Conservation (phyloP, 2,113 vertebrate genomes). For the human (Homo sapiens) region GRCh38 chr6:62981001-62981500, state of each 20-base stretch:
- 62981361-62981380: not conserved
- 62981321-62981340: not conserved
- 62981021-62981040: not conserved
- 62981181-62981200: not conserved
- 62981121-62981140: not conserved
- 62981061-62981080: not conserved
- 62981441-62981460: not conserved
- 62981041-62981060: not conserved
- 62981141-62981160: not conserved
- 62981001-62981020: not conserved
- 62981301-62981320: not conserved
- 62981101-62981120: not conserved
- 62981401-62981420: not conserved
- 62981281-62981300: not conserved
- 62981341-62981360: not conserved
- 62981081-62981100: not conserved
- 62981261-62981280: not conserved
- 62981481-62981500: not conserved
- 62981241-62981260: not conserved
- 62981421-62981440: not conserved
- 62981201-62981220: not conserved
- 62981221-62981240: not conserved
- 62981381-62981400: not conserved
- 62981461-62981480: not conserved
- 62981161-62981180: not conserved